A percentile compares a stretch with the other conserved stretches of the same genome.
Evolutionary conservation across 2,888 invertebrate genomes (phyloP).

Genomic region (Schizotus pectinicornis): DNA sequence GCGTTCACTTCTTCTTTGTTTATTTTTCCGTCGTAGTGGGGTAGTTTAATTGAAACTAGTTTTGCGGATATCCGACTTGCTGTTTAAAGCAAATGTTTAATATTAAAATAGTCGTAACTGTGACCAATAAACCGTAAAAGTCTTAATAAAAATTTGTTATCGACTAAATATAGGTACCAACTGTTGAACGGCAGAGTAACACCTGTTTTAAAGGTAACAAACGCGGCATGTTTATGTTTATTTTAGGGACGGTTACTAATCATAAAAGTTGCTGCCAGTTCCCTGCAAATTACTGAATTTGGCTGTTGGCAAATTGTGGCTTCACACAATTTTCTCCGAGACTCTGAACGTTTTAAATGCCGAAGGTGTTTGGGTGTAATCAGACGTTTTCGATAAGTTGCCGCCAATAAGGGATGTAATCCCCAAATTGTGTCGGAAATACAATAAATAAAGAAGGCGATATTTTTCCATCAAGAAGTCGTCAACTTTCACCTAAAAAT

Average conservation of each 20-base stretch:
- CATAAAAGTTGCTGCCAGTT: constrained; percentile 6
- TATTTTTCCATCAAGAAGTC: constrained; percentile 17
- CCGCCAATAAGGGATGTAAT: constrained; percentile 12
- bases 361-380: constrained; percentile 7
- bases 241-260: constrained; percentile 6
- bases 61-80: no score
- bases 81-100: background rate
- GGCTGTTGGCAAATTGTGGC: background rate
- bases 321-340: background rate
- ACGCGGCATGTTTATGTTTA: constrained; percentile 8
- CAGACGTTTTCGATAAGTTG: background rate
- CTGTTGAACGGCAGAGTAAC: background rate
- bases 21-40: no score
- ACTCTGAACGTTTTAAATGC: no score
- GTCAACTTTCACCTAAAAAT: constrained; percentile 16
- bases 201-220: constrained; percentile 9
- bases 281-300: no score
- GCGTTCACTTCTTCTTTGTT: no score
- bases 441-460: constrained; percentile 17
- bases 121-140: constrained; percentile 15
- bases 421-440: constrained; percentile 18
- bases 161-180: background rate
- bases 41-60: no score
- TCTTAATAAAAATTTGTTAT: constrained; percentile 17
- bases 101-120: constrained; percentile 16